These are phyloP conservation scores for Euphysa ruthae DNA, from an alignment of 30 jellyfish, hydroid and myxozoan genomes.

Conservation along the genomic window DNA sequence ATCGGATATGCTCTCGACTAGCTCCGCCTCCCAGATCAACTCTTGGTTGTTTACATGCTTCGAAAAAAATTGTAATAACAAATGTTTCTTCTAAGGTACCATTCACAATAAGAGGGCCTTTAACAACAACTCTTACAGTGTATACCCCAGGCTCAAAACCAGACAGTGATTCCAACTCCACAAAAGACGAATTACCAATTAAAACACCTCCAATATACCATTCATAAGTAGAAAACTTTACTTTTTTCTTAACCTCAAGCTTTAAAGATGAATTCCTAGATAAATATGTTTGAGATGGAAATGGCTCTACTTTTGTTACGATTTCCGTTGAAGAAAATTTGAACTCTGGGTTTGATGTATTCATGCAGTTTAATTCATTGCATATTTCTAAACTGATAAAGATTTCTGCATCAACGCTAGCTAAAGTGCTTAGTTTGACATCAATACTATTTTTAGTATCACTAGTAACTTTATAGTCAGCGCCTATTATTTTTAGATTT, in stretches of 20 bases:
- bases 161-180: not conserved
- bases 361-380: slow-evolving; percentile 6
- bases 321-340: not conserved
- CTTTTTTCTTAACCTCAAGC: not conserved
- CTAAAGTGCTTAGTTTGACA: not conserved
- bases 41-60: slow-evolving; percentile 42
- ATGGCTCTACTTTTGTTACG: not conserved
- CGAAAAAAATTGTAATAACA: slow-evolving; percentile 1
- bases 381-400: not conserved
- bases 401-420: not conserved
- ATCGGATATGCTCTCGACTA: slow-evolving; percentile 28
- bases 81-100: not conserved
- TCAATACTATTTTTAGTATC: not conserved
- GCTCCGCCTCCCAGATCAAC: slow-evolving; percentile 26
- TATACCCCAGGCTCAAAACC: not conserved
- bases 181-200: not conserved
- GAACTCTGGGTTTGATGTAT: not conserved
- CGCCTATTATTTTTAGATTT: slow-evolving; percentile 15
- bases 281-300: not conserved
- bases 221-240: not conserved
- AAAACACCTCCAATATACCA: not conserved
- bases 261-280: not conserved
- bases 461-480: not conserved
- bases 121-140: not conserved
- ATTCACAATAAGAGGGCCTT: not conserved